phyloP scores from a whole-genome alignment of 2,888 invertebrate genomes.

The Patella caerulea region DNA sequence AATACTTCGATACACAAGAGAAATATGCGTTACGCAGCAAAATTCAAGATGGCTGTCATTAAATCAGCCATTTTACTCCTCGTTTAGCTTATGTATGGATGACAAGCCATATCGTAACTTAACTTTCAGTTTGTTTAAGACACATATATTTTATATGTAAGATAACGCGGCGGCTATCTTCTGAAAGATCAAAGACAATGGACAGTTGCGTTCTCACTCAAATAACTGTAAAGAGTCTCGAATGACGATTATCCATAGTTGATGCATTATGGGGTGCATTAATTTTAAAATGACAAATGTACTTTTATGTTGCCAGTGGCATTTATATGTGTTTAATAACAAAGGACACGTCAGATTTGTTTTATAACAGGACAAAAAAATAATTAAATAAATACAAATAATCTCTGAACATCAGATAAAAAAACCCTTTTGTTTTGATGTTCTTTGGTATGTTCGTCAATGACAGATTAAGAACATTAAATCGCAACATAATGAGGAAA shows the following conservation, averaged over 20 bases:
- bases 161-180: constrained; percentile 3
- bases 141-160: constrained; percentile 7
- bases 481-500: no score
- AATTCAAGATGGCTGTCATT: constrained; percentile 9
- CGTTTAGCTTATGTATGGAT: background rate
- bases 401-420: no score
- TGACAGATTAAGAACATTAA: no score
- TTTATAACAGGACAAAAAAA: no score
- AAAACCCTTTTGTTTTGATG: no score
- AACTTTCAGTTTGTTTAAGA: constrained; percentile 7
- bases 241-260: background rate
- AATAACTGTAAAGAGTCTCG: background rate
- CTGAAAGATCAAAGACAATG: background rate
- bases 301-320: no score
- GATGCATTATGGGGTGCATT: no score
- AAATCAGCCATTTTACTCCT: constrained; percentile 2
- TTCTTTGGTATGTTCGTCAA: no score
- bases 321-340: no score
- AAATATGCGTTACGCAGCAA: constrained; percentile 1
- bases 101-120: constrained; percentile 10
- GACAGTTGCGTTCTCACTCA: background rate
- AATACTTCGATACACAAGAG: constrained; percentile 5
- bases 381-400: no score
- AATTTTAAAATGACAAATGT: no score
- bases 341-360: no score